Conservation (phyloP, 2,113 vertebrate species). For the Lepisosteus oculatus region DNA sequence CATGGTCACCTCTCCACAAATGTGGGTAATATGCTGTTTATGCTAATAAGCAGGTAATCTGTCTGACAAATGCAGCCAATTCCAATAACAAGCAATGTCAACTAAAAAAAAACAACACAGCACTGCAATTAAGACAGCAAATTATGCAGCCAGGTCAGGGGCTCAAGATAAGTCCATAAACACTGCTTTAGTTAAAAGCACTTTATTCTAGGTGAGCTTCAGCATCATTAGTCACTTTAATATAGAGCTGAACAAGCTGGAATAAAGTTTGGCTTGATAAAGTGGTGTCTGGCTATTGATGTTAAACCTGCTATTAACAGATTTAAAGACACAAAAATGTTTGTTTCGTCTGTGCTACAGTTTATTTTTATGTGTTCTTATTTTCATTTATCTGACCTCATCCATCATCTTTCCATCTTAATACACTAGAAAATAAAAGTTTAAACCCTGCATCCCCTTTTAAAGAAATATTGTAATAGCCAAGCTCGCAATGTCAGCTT, state of each 20-base stretch:
- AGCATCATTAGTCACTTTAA: conserved; percentile 3
- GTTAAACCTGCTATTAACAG: too few relatives aligned
- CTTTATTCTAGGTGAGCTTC: not conserved
- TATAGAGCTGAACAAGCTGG: not conserved
- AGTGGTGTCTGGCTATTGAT: not conserved
- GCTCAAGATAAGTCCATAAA: conserved; percentile 2
- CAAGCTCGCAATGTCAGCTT: not conserved
- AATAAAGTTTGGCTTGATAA: not conserved
- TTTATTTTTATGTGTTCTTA: too few relatives aligned
- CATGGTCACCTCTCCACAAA: not conserved
- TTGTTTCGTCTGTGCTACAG: too few relatives aligned
- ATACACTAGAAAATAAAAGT: not conserved
- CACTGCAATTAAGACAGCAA: not conserved
- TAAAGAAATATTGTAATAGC: not conserved
- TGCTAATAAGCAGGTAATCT: not conserved
- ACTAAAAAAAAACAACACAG: not conserved
- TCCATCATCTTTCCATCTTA: too few relatives aligned
- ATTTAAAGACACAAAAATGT: too few relatives aligned
- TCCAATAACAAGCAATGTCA: conserved; percentile 4
- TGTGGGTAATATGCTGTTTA: not conserved
- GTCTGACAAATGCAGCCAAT: too few relatives aligned
- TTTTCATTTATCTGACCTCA: too few relatives aligned
- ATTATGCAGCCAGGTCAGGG: not conserved
- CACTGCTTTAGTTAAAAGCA: not conserved
- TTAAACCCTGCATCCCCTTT: not conserved